Base-by-base conservation (phyloP, 2,113 vertebrate genomes). In the Cyanoramphus novaezelandiae region DNA sequence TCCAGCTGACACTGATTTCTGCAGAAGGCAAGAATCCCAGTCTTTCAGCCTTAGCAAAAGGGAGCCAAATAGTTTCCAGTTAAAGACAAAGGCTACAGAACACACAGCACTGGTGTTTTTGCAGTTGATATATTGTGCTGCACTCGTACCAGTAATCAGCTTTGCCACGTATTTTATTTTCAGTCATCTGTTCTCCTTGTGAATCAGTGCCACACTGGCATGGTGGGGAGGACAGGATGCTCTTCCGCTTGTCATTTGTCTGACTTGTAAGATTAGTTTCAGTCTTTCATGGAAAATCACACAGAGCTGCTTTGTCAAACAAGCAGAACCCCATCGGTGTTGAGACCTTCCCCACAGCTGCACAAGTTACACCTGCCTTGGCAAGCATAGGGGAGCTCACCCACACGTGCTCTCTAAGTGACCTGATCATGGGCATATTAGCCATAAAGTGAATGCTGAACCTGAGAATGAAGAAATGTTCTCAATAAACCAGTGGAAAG, bases 321-420 rank as follows among this genome's bases (percentile, higher is more conserved):
- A 46, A 64, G 47, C 41, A 82, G 64, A 79, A 8, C 20, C 52
- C 75, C 0, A 0, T n/a, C 33, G 53, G 27, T 25, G 31, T n/a
- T 21, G 50, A 77, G 44, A 63, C 29, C 49, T 91, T 72, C 49
- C 59, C 50, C 18, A 29, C 8, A 7, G 50, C 15, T 15, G 47
- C 16, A 7, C 9, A 13, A 31, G 60, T 7, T 14, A 49, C 41
- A 49, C 20, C 39, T 24, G n/a, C 43, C 18, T 33, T 4, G 2
- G 57, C 37, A 41, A 20, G 11, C 4, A 0, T 1, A 49, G 31
- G 43, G 79, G 21, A 90, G 23, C 37, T 6, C 63, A 46, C 59
- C 10, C 46, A 57, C 28, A 3, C 1, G 0, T 0, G 7, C 9
- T 41, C 55, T 28, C 17, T 20, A 27, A 59, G 27, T 2, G 35